Conservation (phyloP, 2,888 invertebrate genomes). For the Margaritifera margaritifera region DNA sequence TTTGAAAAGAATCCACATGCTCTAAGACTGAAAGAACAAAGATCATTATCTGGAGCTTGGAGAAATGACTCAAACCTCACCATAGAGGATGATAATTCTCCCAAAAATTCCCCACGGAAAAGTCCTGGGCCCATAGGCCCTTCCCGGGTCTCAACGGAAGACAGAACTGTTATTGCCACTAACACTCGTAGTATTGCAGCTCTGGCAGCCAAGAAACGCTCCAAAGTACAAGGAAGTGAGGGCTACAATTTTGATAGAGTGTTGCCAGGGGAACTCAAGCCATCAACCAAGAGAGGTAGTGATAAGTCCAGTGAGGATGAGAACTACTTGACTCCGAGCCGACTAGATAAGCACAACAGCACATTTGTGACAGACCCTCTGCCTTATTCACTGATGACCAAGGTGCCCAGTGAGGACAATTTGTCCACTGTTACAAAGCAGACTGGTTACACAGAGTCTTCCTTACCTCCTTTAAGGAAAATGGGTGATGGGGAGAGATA, state of each 20-base stretch:
- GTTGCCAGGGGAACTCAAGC: slow-evolving; percentile 30
- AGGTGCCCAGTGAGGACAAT: slow-evolving; percentile 53
- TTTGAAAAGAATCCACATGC: slow-evolving; percentile 61
- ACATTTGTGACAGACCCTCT: slow-evolving; percentile 45
- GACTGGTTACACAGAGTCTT: slow-evolving; percentile 31
- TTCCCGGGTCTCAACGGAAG: slow-evolving; percentile 48
- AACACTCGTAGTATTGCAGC: slow-evolving; percentile 69
- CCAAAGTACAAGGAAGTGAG: slow-evolving; percentile 49
- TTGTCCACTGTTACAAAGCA: slow-evolving; percentile 50
- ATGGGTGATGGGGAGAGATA: slow-evolving; percentile 25
- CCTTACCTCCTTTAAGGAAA: slow-evolving; percentile 31
- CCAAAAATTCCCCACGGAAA: slow-evolving; percentile 4
- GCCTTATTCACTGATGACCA: slow-evolving; percentile 25
- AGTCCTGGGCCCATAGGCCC: slow-evolving; percentile 29
- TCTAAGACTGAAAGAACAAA: slow-evolving; percentile 37
- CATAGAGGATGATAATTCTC: slow-evolving; percentile 28
- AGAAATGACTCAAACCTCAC: slow-evolving; percentile 42
- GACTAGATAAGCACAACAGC: slow-evolving; percentile 65
- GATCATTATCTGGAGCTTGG: slow-evolving; percentile 42
- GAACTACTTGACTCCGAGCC: slow-evolving; percentile 59
- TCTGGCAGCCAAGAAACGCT: slow-evolving; percentile 65
- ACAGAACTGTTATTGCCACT: slow-evolving; percentile 54
- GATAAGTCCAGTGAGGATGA: slow-evolving; percentile 14
- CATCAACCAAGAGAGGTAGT: slow-evolving; percentile 25
- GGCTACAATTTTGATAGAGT: slow-evolving; percentile 40